Evolutionary conservation across 2,113 vertebrate species (phyloP).

Genomic region (Crotophaga sulcirostris): DNA sequence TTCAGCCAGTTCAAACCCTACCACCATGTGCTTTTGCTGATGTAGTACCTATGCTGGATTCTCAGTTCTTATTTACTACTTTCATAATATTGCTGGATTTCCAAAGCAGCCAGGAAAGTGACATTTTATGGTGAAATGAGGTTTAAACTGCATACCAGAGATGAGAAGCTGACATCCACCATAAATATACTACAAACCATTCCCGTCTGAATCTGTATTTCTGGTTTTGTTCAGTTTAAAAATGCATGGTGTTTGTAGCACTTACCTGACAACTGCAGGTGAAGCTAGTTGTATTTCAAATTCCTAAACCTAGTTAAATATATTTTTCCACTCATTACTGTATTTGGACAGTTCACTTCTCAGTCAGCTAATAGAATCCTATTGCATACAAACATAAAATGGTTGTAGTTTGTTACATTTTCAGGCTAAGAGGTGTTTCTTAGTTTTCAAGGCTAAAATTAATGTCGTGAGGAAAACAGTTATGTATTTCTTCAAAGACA

Average conservation of each 20-base stretch:
- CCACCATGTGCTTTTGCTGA: not conserved
- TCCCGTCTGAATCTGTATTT: not conserved
- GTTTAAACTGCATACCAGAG: not conserved
- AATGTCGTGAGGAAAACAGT: not conserved
- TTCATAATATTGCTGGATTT: not conserved
- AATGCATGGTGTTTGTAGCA: not conserved
- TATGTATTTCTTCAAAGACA: not conserved
- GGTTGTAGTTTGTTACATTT: not conserved
- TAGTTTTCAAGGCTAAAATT: not conserved
- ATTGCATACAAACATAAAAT: not conserved
- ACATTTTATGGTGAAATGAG: conserved; percentile 1
- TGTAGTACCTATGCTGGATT: not conserved
- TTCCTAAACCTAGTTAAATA: not conserved
- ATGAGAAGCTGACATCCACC: conserved; percentile 10
- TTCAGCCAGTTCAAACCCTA: not conserved
- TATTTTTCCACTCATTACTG: not conserved
- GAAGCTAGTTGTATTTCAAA: not conserved
- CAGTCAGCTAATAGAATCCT: not conserved
- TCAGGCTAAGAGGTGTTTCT: not conserved
- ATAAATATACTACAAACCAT: not conserved
- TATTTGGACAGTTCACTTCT: not conserved
- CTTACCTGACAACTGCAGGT: not conserved
- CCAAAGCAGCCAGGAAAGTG: not conserved
- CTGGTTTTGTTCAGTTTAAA: not conserved
- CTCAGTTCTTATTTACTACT: conserved; percentile 18